Percentiles rank a stretch among this genome's conserved stretches.
phyloP scores from a whole-genome alignment of 1,140 invertebrate genomes.

The Leptinotarsa texana region DNA sequence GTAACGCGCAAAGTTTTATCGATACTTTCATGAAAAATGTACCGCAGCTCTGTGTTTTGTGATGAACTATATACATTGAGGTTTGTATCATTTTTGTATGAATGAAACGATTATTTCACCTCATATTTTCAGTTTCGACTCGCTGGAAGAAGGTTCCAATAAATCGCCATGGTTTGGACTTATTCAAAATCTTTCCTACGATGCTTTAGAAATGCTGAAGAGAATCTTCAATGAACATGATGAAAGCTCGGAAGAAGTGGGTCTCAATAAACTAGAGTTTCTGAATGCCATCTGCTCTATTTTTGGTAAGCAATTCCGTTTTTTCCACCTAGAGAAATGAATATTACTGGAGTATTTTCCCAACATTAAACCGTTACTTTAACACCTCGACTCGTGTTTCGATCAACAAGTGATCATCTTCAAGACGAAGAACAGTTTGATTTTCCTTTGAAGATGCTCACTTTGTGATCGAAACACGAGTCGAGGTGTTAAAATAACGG shows the following conservation, averaged over 20 bases:
- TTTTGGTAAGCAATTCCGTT: constrained; percentile 29
- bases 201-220: constrained; percentile 33
- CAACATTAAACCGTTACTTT: too few species aligned
- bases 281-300: constrained; percentile 37
- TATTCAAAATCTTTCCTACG: constrained; percentile 32
- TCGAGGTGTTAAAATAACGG: too few species aligned
- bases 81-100: not conserved
- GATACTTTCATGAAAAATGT: not conserved
- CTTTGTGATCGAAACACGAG: too few species aligned
- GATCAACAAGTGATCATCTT: too few species aligned
- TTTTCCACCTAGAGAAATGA: not conserved
- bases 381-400: too few species aligned
- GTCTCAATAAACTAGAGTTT: constrained; percentile 43
- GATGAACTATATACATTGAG: not conserved
- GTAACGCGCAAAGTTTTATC: not conserved
- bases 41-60: not conserved
- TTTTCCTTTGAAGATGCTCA: too few species aligned
- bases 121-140: constrained; percentile 25
- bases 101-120: not conserved
- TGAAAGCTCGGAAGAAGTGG: constrained; percentile 21
- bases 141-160: constrained; percentile 34
- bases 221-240: constrained; percentile 33
- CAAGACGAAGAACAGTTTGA: too few species aligned
- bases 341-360: too few species aligned
- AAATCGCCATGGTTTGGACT: constrained; percentile 34